These are phyloP conservation scores for Campaea margaritaria DNA, from an alignment of 2,888 invertebrate genomes.

Conservation along the genomic window DNA sequence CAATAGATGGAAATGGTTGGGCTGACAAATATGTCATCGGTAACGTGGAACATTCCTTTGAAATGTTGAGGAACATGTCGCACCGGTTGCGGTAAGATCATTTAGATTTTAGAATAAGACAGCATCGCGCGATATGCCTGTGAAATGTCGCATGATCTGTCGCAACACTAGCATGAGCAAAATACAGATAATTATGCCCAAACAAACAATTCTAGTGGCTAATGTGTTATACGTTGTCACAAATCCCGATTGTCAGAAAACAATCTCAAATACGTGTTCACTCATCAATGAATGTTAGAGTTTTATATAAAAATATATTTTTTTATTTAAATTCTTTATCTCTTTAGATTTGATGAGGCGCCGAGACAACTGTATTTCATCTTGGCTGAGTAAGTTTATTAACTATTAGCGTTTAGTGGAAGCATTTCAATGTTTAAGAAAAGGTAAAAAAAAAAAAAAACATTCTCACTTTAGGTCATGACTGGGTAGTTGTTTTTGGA, in stretches of 20 bases:
- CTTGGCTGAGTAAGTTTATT: slow-evolving; percentile 43
- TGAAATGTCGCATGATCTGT: no score
- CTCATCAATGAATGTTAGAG: slow-evolving; percentile 23
- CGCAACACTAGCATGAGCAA: no score
- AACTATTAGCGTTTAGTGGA: slow-evolving; percentile 28
- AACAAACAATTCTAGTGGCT: no score
- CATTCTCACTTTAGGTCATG: slow-evolving; percentile 26
- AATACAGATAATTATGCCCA: no score
- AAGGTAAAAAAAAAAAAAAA: slow-evolving; percentile 20
- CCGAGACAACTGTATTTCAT: slow-evolving; percentile 40
- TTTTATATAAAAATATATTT: slow-evolving; percentile 40
- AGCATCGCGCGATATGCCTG: no score
- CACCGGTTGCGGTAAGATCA: no score
- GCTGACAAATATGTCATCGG: no score
- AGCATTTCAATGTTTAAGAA: slow-evolving; percentile 29
- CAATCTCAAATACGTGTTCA: slow-evolving; percentile 18
- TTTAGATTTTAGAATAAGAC: no score
- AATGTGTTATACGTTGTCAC: no score
- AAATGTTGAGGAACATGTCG: no score
- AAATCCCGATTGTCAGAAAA: slow-evolving; percentile 2
- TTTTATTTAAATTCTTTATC: slow-evolving; percentile 50
- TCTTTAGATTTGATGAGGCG: slow-evolving; percentile 51
- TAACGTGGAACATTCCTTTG: no score
- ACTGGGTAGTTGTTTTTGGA: neutral
- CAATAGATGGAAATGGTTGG: no score